phyloP scores from a whole-genome alignment of 2,888 invertebrate genomes.

The Drosophila paranaensis region DNA sequence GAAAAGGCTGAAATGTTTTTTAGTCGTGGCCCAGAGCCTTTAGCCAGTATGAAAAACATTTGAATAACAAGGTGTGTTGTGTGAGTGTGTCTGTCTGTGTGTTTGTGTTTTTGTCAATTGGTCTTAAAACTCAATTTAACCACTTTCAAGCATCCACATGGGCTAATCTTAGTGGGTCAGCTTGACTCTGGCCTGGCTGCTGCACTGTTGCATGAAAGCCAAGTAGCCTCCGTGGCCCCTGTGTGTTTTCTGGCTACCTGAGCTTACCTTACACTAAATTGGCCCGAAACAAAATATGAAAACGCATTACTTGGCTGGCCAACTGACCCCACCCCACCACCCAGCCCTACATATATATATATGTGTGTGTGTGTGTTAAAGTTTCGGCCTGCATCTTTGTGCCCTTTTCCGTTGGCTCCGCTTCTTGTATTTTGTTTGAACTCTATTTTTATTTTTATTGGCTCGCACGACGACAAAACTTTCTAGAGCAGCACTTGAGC shows the following conservation, averaged over 20 bases:
- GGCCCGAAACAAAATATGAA: slow-evolving; percentile 56
- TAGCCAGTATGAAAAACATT: neutral
- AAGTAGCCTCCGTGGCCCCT: slow-evolving; percentile 24
- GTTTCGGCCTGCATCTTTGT: slow-evolving; percentile 60
- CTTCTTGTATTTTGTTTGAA: slow-evolving; percentile 63
- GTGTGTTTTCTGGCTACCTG: slow-evolving; percentile 33
- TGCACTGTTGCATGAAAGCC: slow-evolving; percentile 29
- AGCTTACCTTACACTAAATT: slow-evolving; percentile 53
- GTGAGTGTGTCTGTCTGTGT: neutral
- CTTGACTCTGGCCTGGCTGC: slow-evolving; percentile 4
- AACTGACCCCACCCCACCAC: neutral
- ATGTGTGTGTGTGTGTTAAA: slow-evolving; percentile 31
- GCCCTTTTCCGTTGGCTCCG: slow-evolving; percentile 42
- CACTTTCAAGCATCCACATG: slow-evolving; percentile 5
- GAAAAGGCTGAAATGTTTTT: neutral
- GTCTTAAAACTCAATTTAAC: slow-evolving; percentile 21
- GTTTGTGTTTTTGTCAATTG: slow-evolving; percentile 1
- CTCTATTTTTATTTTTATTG: slow-evolving; percentile 76
- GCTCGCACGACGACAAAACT: slow-evolving; percentile 60
- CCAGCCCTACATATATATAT: neutral
- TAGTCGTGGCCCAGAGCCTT: neutral
- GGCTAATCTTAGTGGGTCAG: slow-evolving; percentile 47
- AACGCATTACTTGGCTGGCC: slow-evolving; percentile 48
- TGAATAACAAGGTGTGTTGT: neutral
- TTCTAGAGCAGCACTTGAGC: slow-evolving; percentile 67